phyloP scores from a whole-genome alignment of 2,888 invertebrate genomes.

The Alloscopus bannaensis region DNA sequence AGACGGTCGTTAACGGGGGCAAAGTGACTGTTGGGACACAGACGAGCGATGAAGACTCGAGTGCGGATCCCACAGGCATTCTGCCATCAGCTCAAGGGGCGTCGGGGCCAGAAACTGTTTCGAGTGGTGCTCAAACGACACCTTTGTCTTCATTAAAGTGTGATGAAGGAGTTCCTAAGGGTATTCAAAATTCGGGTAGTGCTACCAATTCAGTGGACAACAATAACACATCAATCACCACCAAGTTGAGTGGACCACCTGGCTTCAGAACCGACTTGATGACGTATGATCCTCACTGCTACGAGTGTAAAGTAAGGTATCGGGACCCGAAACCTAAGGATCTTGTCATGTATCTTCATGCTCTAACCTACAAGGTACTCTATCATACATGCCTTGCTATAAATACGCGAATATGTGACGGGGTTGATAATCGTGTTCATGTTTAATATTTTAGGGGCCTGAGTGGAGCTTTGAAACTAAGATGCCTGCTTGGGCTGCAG shows the following conservation, averaged over 20 bases:
- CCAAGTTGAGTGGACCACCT: constrained; percentile 74
- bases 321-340: constrained; percentile 94
- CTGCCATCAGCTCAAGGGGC: constrained; percentile 16
- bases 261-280: constrained; percentile 83
- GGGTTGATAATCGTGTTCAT: too few relatives aligned
- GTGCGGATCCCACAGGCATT: constrained; percentile 25
- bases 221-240: constrained; percentile 18
- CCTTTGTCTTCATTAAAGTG: constrained; percentile 57
- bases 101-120: constrained; percentile 35
- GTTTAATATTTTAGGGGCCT: constrained; percentile 82
- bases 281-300: constrained; percentile 90
- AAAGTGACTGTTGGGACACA: constrained; percentile 91
- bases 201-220: constrained; percentile 35
- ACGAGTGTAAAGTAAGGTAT: constrained; percentile 94
- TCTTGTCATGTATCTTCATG: constrained; percentile 96
- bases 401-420: too few relatives aligned
- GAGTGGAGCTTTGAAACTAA: constrained; percentile 90
- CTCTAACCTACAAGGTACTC: constrained; percentile 90
- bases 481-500: constrained; percentile 93
- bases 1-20: constrained; percentile 47
- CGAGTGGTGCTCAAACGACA: constrained; percentile 36
- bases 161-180: constrained; percentile 20
- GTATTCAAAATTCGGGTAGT: constrained; percentile 16
- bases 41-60: constrained; percentile 86
- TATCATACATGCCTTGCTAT: neutral